Evolutionary conservation across 2,888 invertebrate genomes (phyloP), one percentile per base, ranked within the genome.

Genomic region (Eupeodes luniger): DNA sequence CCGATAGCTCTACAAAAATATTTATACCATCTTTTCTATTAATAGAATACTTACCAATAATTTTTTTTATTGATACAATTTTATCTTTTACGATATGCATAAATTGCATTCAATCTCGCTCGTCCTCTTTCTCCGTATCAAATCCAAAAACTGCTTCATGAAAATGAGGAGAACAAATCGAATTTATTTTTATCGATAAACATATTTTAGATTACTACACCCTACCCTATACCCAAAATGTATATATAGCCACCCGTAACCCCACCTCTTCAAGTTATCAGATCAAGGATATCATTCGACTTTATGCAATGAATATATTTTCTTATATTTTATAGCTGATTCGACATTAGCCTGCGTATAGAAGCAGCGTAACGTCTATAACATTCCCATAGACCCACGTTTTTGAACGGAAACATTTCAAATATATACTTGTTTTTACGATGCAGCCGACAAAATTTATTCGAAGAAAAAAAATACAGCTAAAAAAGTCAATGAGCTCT

Each of bases 251-350:
- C n/a, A 1, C 19, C 16, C n/a, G n/a, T 44, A 27, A 27, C 55
- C 7, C 2, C 36, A 27, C 34, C 34, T 5, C 36, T 2, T 27
- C 34, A 19, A 69, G 49, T 57, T 40, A 40, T 40, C 36, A 12
- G 1, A 44, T 57, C 19, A 44, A 70, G 19, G 78, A 81, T 77
- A 64, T 78, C 62, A 62, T 51, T 74, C 81, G 51, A 36, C 9
- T 59, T 57, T 66, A 9, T 66, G 51, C 75, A 76, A 85, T 85
- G 88, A 85, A 85, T 88, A 88, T 88, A 88, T 88, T 88, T 88
- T 85, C 78, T 19, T 66, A 85, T 85, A 81, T 88, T 88, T 88
- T 88, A 88, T 88, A 84, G 85, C 81, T 81, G 51, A 81, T 77
- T 78, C 81, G 27, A 70, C 77, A 85, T 88, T 85, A 81, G 88